phyloP scores from a whole-genome alignment of 1,140 invertebrate genomes.

The Drosophila kikkawai region DNA sequence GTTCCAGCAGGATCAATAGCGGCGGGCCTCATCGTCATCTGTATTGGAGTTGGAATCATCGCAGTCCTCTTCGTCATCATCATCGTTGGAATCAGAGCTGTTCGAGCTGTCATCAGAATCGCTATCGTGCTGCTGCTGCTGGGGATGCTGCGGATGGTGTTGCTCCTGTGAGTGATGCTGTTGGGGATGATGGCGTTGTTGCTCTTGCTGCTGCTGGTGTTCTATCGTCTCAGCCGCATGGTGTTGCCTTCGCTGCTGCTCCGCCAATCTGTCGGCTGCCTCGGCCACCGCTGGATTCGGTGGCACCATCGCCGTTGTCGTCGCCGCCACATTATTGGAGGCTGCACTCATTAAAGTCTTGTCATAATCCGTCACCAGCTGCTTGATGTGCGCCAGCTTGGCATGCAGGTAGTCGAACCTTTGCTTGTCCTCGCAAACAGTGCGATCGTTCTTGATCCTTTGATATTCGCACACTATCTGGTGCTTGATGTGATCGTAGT shows the following conservation, averaged over 20 bases:
- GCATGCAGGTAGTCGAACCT: constrained; percentile 94
- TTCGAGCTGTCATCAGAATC: constrained; percentile 77
- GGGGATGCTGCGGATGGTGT: constrained; percentile 28
- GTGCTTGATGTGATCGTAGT: constrained; percentile 86
- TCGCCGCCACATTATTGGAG: neutral
- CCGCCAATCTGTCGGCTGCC: constrained; percentile 21
- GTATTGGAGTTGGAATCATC: constrained; percentile 75
- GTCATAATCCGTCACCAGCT: constrained; percentile 93
- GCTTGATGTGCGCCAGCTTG: constrained; percentile 96
- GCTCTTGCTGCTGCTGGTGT: constrained; percentile 20
- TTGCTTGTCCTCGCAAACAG: constrained; percentile 89
- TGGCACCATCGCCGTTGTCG: constrained; percentile 7
- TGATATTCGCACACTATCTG: constrained; percentile 93
- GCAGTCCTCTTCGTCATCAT: constrained; percentile 68
- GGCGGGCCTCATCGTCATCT: constrained; percentile 72
- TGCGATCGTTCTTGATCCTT: constrained; percentile 90
- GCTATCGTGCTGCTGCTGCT: constrained; percentile 53
- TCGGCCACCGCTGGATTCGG: constrained; percentile 21
- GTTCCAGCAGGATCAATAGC: constrained; percentile 62
- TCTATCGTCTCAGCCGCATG: constrained; percentile 71
- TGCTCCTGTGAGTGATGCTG: constrained; percentile 31
- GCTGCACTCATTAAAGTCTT: constrained; percentile 77
- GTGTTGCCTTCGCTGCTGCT: constrained; percentile 55
- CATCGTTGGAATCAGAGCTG: constrained; percentile 78
- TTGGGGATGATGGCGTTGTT: constrained; percentile 27